Evolutionary conservation across 2,797 vertebrate genomes (phyloP), one percentile per base, ranked within the genome.

Genomic region (Acrocephalus scirpaceus): DNA sequence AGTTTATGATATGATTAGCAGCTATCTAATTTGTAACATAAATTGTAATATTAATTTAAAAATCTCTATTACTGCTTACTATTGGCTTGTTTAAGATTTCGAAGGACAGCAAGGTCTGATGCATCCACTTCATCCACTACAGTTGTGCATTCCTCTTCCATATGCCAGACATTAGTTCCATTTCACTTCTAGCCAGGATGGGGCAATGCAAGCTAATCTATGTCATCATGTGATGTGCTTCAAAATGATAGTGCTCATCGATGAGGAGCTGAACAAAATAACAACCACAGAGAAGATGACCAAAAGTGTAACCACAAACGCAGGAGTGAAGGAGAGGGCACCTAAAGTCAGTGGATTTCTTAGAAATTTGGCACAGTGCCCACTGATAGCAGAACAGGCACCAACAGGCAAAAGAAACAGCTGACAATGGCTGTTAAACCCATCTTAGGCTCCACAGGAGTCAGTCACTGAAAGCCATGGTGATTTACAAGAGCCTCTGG

Each of bases 361-460:
- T 56, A 81, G 30, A 89, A 76, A 38, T 25, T 65, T 90, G 86
- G 87, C 73, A 30, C 5, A 7, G 18, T 85, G 95, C 94, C 94
- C 38, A 48, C 9, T 25, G 82, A 87, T 20, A 78, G 42, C 54
- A 72, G 82, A 91, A 30, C 53, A 94, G 74, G 75, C 74, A 87
- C 45, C 72, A 93, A 87, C 34, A 88, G 79, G 74, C 47, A 5
- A 58, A 74, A 95, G 56, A 73, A 97, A 84, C 95, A 96, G 95
- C 90, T 97, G 93, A 97, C 38, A 90, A 9, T 56, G 72, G 48
- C 74, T 92, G 91, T 87, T 92, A 96, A 96, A 95, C 44, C 91
- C 97, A 92, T 91, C 91, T 91, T 78, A 25, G 56, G 17, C 90
- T 97, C 95, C 71, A 29, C 81, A 95, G 96, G 96, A 97, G 91